Evolutionary conservation across 2,113 vertebrate genomes (phyloP).

Genomic region (Hipposideros armiger): DNA sequence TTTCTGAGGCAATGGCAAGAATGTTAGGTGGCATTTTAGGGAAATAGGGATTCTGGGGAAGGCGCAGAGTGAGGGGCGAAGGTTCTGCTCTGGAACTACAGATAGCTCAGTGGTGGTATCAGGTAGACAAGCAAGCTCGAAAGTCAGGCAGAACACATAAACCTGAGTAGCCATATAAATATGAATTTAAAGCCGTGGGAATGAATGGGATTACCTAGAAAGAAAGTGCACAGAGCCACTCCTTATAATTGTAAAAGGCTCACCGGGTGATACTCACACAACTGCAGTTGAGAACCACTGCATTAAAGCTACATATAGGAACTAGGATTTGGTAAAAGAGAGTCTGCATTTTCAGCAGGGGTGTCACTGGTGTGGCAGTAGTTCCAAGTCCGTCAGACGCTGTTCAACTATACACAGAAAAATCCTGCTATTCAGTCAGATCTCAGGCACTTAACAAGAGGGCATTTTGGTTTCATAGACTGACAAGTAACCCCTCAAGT

Average conservation of each 20-base stretch:
- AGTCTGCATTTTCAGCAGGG: slow-evolving; percentile 2
- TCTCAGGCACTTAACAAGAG: neutral
- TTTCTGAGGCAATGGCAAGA: neutral
- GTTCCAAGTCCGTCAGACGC: neutral
- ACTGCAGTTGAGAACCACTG: neutral
- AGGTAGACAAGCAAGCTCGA: neutral
- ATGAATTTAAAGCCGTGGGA: neutral
- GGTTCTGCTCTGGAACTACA: neutral
- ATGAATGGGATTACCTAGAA: neutral
- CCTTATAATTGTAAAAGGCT: slow-evolving; percentile 25
- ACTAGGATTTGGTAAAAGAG: slow-evolving; percentile 7
- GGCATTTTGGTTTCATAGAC: neutral
- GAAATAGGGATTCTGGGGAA: neutral
- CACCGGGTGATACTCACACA: slow-evolving; percentile 4
- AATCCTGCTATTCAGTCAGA: neutral
- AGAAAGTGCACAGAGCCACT: neutral
- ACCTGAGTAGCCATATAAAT: neutral
- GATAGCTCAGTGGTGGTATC: no score
- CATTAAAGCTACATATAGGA: slow-evolving; percentile 51
- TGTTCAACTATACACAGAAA: neutral
- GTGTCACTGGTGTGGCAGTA: neutral
- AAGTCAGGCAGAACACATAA: neutral
- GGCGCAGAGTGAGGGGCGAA: neutral
- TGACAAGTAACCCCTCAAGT: neutral
- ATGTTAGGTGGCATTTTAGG: neutral